Base-by-base conservation (phyloP, 2,888 invertebrate species). In the Acronicta leporina region DNA sequence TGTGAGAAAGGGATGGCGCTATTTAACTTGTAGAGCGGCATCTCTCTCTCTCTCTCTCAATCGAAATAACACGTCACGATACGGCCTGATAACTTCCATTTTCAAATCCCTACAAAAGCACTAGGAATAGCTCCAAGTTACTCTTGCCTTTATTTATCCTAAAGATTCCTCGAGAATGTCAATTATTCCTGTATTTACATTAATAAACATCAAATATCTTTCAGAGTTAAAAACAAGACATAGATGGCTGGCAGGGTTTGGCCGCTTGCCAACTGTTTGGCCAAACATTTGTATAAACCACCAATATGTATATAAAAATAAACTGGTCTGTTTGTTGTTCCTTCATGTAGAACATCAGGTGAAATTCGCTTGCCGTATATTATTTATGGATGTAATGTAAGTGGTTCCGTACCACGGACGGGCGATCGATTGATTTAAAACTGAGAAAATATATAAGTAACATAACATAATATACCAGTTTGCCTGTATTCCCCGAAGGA, bases 211-310 rank as follows among this genome's bases (percentile, higher is more conserved):
- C 77, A 80, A 81, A 75, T 76, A 80, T 77, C 71, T 68, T 68
- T 68, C 66, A 70, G 50, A 61, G 63, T 53, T 66, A 63, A 73
- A 69, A 73, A 73, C 67, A 71, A 70, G 77, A 82, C 84, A 82
- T 81, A 80, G 83, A 84, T 82, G 81, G 81, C 72, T 74, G 80
- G 63, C 73, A 79, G 79, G 65, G 80, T 81, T 80, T 85, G 89
- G 87, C 82, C 10, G 48, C 30, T 40, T 13, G 86, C 86, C 88
- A 87, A 85, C 50, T 74, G 60, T 75, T 80, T 80, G 73, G 77
- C 68, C 77, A 75, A 79, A 78, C 61, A 61, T 57, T 61, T 66
- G 66, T 73, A 69, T 63, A 82, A 71, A 77, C 74, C 63, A 75
- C 73, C 77, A 63, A 73, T 73, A 73, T 51, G 62, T 73, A 60